phyloP scores from a whole-genome alignment of 1,140 invertebrate genomes.

The Drosophila leontia region DNA sequence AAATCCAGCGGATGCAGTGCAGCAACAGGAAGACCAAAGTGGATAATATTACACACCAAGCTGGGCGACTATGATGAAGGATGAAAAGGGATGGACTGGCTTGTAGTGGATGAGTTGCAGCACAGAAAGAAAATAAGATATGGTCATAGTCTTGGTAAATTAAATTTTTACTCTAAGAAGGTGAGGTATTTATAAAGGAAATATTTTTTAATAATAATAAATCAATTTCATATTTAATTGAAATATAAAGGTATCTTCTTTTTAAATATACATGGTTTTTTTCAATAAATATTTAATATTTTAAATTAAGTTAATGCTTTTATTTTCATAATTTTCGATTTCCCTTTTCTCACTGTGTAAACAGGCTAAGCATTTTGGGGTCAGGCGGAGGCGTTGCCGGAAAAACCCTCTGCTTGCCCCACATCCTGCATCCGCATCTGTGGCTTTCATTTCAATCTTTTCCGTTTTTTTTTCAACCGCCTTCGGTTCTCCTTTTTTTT shows the following conservation, averaged over 20 bases:
- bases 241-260: too few relatives aligned
- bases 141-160: too few relatives aligned
- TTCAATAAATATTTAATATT: neutral
- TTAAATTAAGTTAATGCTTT: neutral
- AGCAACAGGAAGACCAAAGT: slow-evolving; percentile 73
- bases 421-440: slow-evolving; percentile 40
- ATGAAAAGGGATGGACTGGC: neutral
- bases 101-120: neutral
- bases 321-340: neutral
- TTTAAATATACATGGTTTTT: neutral
- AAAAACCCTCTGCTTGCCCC: slow-evolving; percentile 15
- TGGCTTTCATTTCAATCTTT: slow-evolving; percentile 43
- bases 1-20: slow-evolving; percentile 52
- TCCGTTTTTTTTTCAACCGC: slow-evolving; percentile 10
- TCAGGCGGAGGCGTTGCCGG: slow-evolving; percentile 45
- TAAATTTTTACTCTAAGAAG: neutral
- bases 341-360: neutral
- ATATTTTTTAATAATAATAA: too few relatives aligned
- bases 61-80: slow-evolving; percentile 12
- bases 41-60: slow-evolving; percentile 65
- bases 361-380: slow-evolving; percentile 57
- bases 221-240: too few relatives aligned
- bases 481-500: slow-evolving; percentile 20
- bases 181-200: too few relatives aligned
- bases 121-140: neutral